Conservation (phyloP, 2,113 vertebrate genomes). For the Alligator sinensis region DNA sequence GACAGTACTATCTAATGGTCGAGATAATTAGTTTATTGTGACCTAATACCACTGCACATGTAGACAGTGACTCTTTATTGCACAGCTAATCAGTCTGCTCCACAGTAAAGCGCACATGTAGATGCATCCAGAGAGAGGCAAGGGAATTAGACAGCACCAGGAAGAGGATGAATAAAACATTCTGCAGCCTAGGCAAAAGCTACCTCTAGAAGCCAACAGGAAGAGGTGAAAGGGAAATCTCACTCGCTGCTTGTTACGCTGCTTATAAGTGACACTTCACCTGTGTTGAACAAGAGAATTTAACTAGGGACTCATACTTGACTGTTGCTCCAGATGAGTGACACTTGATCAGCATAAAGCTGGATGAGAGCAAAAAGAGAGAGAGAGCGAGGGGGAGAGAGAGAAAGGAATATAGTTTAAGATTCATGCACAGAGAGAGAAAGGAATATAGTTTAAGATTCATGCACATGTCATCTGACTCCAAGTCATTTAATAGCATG, state of each 20-base stretch:
- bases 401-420: neutral
- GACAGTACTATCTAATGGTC: no score
- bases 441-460: neutral
- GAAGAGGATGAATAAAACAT: fast-evolving
- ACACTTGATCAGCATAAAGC: neutral
- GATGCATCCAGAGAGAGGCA: no score
- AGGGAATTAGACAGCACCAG: neutral
- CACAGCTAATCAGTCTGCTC: no score
- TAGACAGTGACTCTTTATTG: no score
- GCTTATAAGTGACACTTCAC: neutral
- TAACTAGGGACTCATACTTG: neutral
- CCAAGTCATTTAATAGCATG: neutral
- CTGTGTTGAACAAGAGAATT: fast-evolving
- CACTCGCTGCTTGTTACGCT: fast-evolving
- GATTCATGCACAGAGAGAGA: neutral
- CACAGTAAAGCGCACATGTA: no score
- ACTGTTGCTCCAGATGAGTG: neutral
- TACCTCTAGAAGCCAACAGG: neutral
- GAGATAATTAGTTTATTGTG: no score
- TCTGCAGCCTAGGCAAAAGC: neutral
- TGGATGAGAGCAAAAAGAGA: neutral
- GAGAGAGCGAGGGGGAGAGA: neutral
- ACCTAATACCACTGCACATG: no score
- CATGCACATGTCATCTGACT: neutral
- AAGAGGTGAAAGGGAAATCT: neutral